These are phyloP conservation scores for Cryptomyrus ogoouensis DNA, from an alignment of 2,113 vertebrate species.

Conservation along the genomic window DNA sequence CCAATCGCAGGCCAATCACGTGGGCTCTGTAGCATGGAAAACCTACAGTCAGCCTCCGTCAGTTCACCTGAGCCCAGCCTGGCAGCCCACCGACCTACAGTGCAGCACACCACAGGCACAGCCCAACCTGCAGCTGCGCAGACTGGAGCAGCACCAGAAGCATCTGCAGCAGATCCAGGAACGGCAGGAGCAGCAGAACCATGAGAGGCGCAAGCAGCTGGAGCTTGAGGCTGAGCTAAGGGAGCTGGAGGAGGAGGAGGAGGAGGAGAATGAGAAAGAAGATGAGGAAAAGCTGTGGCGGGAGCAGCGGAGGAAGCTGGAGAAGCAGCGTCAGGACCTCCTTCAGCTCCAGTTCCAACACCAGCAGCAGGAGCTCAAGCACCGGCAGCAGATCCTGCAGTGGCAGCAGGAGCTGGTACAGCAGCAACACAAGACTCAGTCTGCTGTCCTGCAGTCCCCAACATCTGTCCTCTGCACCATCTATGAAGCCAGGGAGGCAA, in stretches of 20 bases:
- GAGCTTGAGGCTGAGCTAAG: slow-evolving; percentile 35
- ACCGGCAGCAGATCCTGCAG: slow-evolving; percentile 43
- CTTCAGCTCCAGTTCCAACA: slow-evolving; percentile 36
- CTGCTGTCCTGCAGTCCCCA: slow-evolving; percentile 46
- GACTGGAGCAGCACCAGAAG: slow-evolving; percentile 49
- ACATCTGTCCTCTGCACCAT: slow-evolving; percentile 65
- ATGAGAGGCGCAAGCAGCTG: slow-evolving; percentile 42
- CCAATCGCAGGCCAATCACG: slow-evolving; percentile 13
- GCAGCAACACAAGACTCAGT: slow-evolving; percentile 45
- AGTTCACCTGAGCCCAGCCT: not conserved
- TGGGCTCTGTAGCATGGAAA: not conserved
- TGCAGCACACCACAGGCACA: not conserved
- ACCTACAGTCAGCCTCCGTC: slow-evolving; percentile 35
- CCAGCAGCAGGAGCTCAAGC: slow-evolving; percentile 40
- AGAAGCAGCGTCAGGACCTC: slow-evolving; percentile 50
- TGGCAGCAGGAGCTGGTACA: slow-evolving; percentile 43
- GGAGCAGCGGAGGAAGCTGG: slow-evolving; percentile 49
- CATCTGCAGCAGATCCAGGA: slow-evolving; percentile 32
- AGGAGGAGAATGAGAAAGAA: slow-evolving; percentile 42
- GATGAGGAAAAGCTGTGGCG: slow-evolving; percentile 56
- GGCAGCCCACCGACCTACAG: not conserved
- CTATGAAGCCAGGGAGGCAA: slow-evolving; percentile 66
- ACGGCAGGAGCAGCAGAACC: slow-evolving; percentile 36
- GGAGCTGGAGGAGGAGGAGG: slow-evolving; percentile 39
- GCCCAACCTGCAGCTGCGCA: slow-evolving; percentile 39